Percentiles rank a stretch among this genome's conserved stretches.
Evolutionary conservation across 2,797 vertebrate species (phyloP).

Genomic region (Myotis myotis): DNA sequence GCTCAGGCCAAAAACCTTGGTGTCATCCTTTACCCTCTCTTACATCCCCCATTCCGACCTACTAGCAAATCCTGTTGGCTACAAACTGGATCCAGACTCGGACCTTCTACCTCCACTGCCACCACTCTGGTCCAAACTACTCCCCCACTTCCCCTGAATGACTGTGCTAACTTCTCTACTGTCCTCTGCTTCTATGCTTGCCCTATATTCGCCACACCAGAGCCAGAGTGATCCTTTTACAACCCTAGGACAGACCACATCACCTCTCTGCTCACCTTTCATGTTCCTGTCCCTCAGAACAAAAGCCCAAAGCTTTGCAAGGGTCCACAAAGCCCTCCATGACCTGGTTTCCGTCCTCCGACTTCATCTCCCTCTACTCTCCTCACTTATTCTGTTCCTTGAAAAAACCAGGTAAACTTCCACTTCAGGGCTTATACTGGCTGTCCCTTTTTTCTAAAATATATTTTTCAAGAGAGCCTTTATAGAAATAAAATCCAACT

Average conservation of each 20-base stretch:
- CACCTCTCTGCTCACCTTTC: background rate
- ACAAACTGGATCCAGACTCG: background rate
- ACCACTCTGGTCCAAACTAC: background rate
- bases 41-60: too few relatives aligned
- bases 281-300: background rate
- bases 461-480: background rate
- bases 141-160: background rate
- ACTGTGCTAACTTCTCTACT: background rate
- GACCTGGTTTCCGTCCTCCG: background rate
- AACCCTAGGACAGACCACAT: background rate
- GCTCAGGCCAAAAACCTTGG: background rate
- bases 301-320: background rate
- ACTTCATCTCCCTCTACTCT: background rate
- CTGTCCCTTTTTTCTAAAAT: background rate
- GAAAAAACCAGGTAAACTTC: background rate
- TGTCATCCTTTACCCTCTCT: background rate
- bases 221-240: background rate
- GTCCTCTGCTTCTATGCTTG: background rate
- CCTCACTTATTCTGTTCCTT: background rate
- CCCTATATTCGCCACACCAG: background rate
- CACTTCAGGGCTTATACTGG: background rate
- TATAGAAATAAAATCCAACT: slow-evolving; percentile 3
- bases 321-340: background rate
- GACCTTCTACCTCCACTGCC: background rate
- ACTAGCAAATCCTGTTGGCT: background rate